Evolutionary conservation across 2,113 vertebrate species (phyloP), one percentile per base, ranked within the genome.

Genomic region (Centropus bengalensis): DNA sequence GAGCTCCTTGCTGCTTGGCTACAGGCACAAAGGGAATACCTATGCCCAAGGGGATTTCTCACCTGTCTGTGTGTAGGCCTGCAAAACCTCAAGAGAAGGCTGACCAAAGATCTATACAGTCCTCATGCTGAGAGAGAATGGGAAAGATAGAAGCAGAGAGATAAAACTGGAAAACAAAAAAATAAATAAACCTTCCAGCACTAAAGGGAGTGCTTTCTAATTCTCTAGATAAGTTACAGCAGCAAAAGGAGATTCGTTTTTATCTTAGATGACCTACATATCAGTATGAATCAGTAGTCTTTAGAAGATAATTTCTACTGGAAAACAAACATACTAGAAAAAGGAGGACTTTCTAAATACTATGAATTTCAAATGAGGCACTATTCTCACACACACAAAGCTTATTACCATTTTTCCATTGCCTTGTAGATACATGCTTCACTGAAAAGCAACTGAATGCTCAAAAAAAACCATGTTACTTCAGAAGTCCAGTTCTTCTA

Each of bases 251-350:
- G 55, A 4, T 83, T 70, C 70, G 52, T 15, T 88, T 94, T 66
- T n/a, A 32, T 78, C 60, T 78, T 75, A 63, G 67, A 33, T 67
- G 52, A 54, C 30, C 49, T 32, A 69, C 21, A 40, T 26, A 90
- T 51, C 56, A 86, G 17, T 49, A 68, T 75, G 78, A 68, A 71
- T 91, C 82, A 75, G 52, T 3, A 93, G 30, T n/a, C 52, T 56
- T 68, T 56, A 88, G 47, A 95, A 86, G n/a, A 45, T 21, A 68
- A 51, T 74, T 93, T 74, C 38, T 36, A 70, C 30, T 38, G 54
- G 54, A 86, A 91, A 89, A 24, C 17, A 83, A 81, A 56, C 0
- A 1, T 67, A 3, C 30, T 60, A 60, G 26, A 51, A 64, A 78
- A 89, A 10, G 27, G 33, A 69, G 0, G 3, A 70, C 40, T 63